A percentile compares a stretch with the other conserved stretches of the same genome.
These are phyloP conservation scores for Thermophis baileyi DNA, from an alignment of 2,113 vertebrate species.

Conservation along the genomic window DNA sequence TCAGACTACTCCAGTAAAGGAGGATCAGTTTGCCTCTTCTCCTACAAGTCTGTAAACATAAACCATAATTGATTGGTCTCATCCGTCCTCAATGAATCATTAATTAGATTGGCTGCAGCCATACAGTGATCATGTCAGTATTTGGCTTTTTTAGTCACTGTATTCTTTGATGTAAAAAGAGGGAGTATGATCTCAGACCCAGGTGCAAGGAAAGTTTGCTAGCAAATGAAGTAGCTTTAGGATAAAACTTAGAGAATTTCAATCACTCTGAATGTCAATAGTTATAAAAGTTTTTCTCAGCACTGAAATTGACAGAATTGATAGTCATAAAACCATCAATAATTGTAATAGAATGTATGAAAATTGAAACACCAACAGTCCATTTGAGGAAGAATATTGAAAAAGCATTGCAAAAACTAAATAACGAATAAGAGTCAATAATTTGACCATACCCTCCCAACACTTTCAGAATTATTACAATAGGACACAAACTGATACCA, in stretches of 20 bases:
- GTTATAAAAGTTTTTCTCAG: not conserved
- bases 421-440: not conserved
- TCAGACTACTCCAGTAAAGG: not conserved
- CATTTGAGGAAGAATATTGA: not conserved
- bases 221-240: not conserved
- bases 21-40: not conserved
- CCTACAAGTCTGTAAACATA: not conserved
- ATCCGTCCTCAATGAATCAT: not conserved
- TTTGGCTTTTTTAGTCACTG: not conserved
- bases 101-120: not conserved
- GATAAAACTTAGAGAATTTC: not conserved
- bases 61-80: not conserved
- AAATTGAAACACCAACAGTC: not conserved
- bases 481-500: not conserved
- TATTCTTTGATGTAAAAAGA: not conserved
- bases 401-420: not conserved
- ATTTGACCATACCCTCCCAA: not conserved
- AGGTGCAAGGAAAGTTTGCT: not conserved
- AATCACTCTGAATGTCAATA: not conserved
- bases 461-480: not conserved
- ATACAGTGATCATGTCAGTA: not conserved
- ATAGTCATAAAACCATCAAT: not conserved
- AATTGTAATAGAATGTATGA: not conserved
- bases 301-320: not conserved
- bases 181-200: not conserved